Percentiles rank a stretch among this genome's conserved stretches.
phyloP scores from a whole-genome alignment of 2,113 vertebrate species.

The Lycaon pictus region DNA sequence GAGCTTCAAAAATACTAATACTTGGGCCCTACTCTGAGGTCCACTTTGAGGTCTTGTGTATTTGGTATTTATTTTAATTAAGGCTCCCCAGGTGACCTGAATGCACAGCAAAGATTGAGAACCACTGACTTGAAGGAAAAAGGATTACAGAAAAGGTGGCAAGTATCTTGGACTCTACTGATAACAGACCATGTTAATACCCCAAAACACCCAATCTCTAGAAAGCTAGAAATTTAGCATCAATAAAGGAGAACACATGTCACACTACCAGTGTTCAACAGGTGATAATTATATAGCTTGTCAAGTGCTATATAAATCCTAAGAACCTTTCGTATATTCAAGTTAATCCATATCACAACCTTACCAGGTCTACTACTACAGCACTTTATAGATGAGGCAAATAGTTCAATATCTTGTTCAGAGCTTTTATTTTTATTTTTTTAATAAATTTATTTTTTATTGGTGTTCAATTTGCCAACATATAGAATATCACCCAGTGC shows the following conservation, averaged over 20 bases:
- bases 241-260: neutral
- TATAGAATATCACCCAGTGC: no score
- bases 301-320: neutral
- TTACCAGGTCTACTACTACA: neutral
- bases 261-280: neutral
- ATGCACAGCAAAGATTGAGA: neutral
- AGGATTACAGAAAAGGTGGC: neutral
- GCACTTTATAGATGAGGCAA: neutral
- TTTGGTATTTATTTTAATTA: neutral
- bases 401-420: neutral
- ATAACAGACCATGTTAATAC: neutral
- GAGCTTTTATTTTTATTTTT: neutral
- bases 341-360: neutral
- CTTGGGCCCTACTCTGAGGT: neutral
- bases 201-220: neutral
- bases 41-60: neutral
- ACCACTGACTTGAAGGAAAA: neutral
- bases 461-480: no score
- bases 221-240: neutral
- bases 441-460: no score
- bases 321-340: conserved; percentile 44
- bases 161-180: neutral
- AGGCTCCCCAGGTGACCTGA: neutral
- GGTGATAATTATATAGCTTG: neutral
- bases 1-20: neutral